A percentile compares a stretch with the other conserved stretches of the same genome.
Evolutionary conservation across 2,888 invertebrate species (phyloP).

Genomic region (Pemphredon lugubris): DNA sequence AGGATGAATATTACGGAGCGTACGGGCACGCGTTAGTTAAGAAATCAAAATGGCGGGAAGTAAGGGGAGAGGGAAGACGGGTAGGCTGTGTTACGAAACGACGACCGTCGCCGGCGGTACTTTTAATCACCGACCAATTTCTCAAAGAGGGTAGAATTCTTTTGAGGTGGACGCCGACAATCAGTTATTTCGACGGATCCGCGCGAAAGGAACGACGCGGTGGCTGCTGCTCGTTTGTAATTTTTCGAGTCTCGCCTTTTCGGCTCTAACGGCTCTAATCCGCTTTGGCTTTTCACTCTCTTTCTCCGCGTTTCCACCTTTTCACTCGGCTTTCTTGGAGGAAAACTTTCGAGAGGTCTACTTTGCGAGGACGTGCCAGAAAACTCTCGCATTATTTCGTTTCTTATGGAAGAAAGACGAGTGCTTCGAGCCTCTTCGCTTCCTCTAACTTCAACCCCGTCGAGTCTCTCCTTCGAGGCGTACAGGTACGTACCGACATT

Average conservation of each 20-base stretch:
- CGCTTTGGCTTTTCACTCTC: conserved; percentile 27
- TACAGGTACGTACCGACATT: no score
- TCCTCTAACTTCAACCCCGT: conserved; percentile 31
- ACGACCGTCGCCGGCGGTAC: no score
- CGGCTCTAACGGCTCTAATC: conserved; percentile 44
- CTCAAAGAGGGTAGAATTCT: conserved; percentile 52
- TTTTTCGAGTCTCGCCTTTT: conserved; percentile 31
- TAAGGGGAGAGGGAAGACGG: no score
- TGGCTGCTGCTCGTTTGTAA: conserved; percentile 18
- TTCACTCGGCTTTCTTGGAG: conserved; percentile 18
- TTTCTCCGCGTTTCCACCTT: conserved; percentile 18
- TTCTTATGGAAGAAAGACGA: conserved; percentile 57
- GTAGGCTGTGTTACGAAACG: no score
- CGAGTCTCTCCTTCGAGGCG: not conserved
- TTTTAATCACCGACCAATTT: conserved; percentile 67
- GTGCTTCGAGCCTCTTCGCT: conserved; percentile 38
- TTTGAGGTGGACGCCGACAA: conserved; percentile 43
- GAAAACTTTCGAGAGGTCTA: conserved; percentile 61
- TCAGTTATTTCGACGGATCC: conserved; percentile 23
- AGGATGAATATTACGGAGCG: no score
- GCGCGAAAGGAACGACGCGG: not conserved
- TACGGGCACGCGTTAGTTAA: no score
- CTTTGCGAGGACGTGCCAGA: conserved; percentile 60
- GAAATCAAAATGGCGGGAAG: no score
- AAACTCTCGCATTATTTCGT: conserved; percentile 62